A percentile compares a stretch with the other conserved stretches of the same genome.
Evolutionary conservation across 2,113 vertebrate genomes (phyloP).

Genomic region (Nothocercus nigrocapillus): DNA sequence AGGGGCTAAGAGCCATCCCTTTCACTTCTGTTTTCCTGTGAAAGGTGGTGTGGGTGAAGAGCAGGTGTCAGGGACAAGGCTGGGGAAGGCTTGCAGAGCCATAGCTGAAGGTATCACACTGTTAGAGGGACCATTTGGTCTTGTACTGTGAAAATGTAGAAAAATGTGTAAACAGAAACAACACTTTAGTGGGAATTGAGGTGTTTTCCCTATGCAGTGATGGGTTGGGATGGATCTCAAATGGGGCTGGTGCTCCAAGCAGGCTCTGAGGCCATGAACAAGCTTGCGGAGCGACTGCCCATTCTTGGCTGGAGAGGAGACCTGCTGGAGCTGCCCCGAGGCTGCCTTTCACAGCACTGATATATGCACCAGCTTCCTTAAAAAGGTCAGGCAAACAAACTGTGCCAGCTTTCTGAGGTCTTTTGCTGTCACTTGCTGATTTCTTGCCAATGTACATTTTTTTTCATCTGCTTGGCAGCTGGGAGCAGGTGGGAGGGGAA

Average conservation of each 20-base stretch:
- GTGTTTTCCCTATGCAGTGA: neutral
- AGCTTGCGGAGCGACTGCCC: neutral
- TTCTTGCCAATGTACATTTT: neutral
- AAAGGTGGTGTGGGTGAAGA: neutral
- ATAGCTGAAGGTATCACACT: neutral
- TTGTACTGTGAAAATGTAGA: neutral
- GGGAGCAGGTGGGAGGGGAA: neutral
- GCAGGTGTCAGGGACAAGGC: neutral
- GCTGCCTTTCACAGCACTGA: neutral
- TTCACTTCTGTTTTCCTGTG: neutral
- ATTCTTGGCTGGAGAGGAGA: neutral
- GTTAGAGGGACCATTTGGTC: neutral
- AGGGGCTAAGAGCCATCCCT: neutral
- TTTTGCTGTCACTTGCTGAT: neutral
- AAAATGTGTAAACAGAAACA: neutral
- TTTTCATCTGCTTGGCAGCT: neutral
- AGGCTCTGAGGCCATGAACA: neutral
- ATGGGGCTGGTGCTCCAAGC: neutral
- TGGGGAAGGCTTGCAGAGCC: neutral
- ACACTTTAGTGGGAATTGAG: accelerated
- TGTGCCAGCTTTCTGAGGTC: neutral
- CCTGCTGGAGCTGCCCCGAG: neutral
- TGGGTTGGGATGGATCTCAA: neutral
- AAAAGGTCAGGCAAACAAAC: constrained; percentile 31
- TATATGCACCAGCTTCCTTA: neutral